phyloP scores from a whole-genome alignment of 2,797 vertebrate species.

The Octomys mimax region DNA sequence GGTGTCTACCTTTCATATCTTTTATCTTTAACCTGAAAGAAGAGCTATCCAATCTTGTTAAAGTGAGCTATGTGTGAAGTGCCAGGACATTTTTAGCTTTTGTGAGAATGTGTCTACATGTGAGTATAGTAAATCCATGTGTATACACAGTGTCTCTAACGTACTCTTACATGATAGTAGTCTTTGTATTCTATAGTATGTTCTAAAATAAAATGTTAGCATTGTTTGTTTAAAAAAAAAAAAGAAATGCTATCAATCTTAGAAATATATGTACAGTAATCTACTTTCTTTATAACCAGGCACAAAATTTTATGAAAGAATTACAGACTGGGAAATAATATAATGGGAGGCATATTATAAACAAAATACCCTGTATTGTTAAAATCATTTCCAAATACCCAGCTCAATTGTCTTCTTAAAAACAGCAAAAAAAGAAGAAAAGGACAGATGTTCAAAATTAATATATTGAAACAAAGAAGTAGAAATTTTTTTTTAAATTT shows the following conservation, averaged over 20 bases:
- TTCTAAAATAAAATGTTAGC: constrained; percentile 75
- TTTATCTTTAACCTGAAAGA: constrained; percentile 79
- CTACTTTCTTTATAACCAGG: constrained; percentile 76
- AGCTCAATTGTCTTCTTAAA: constrained; percentile 78
- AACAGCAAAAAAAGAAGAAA: constrained; percentile 74
- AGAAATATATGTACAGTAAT: constrained; percentile 71
- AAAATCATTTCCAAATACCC: constrained; percentile 80
- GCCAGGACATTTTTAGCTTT: constrained; percentile 89
- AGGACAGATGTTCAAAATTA: constrained; percentile 75
- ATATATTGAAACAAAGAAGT: constrained; percentile 53
- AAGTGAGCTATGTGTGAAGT: constrained; percentile 87
- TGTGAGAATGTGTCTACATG: constrained; percentile 82
- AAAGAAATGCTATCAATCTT: constrained; percentile 74
- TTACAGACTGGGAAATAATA: constrained; percentile 71
- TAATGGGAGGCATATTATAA: constrained; percentile 69
- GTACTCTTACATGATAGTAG: constrained; percentile 74
- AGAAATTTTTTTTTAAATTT: constrained; percentile 79
- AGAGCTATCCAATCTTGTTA: constrained; percentile 82
- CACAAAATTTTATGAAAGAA: constrained; percentile 63
- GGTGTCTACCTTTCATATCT: constrained; percentile 81
- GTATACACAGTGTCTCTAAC: constrained; percentile 80
- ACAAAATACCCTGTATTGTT: constrained; percentile 49
- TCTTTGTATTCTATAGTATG: constrained; percentile 85
- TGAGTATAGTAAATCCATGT: constrained; percentile 71
- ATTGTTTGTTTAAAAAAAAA: constrained; percentile 76